Percentiles rank a stretch among this genome's conserved stretches.
Evolutionary conservation across 2,113 vertebrate species (phyloP).

Genomic region (Rutilus rutilus): DNA sequence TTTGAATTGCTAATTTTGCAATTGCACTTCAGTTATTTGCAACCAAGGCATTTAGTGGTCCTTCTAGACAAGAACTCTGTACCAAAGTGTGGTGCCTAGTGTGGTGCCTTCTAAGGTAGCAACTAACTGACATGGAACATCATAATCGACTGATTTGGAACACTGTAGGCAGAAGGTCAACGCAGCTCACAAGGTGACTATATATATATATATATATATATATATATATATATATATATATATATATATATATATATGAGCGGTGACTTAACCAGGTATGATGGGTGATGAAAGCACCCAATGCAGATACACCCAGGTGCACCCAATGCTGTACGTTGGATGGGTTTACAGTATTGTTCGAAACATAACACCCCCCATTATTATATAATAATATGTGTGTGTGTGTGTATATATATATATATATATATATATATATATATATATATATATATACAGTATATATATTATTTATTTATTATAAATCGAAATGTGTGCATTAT

Average conservation of each 20-base stretch:
- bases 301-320: too few relatives aligned
- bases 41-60: not conserved
- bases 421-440: not conserved
- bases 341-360: too few relatives aligned
- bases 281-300: too few relatives aligned
- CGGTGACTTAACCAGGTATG: too few relatives aligned
- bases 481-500: too few relatives aligned
- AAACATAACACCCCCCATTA: too few relatives aligned
- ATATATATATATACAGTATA: too few relatives aligned
- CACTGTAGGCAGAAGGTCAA: not conserved
- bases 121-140: not conserved
- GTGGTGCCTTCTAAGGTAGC: not conserved
- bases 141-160: not conserved
- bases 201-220: too few relatives aligned
- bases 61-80: slow-evolving; percentile 21
- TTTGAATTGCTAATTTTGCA: slow-evolving; percentile 48
- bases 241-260: too few relatives aligned
- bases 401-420: not conserved
- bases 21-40: slow-evolving; percentile 38
- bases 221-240: too few relatives aligned
- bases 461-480: not conserved
- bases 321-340: too few relatives aligned
- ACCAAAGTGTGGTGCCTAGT: not conserved
- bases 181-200: not conserved
- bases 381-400: too few relatives aligned